phyloP scores from a whole-genome alignment of 92 coral and sea anemone species.

The Zoanthus solanderi region DNA sequence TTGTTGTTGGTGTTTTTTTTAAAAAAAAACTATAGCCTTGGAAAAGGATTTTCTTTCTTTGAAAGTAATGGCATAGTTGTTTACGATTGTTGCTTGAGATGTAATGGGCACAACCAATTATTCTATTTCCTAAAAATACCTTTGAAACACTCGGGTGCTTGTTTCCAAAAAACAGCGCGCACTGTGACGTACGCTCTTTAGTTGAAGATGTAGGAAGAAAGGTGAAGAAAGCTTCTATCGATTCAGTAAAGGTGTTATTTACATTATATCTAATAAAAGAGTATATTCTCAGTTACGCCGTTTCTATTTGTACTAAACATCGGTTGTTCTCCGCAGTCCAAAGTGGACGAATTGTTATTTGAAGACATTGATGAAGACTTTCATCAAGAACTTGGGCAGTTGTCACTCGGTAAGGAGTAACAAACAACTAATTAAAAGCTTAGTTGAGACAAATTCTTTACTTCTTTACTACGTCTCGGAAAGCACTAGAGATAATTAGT shows the following conservation, averaged over 20 bases:
- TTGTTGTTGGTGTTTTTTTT: neutral
- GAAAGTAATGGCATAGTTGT: neutral
- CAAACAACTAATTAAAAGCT: neutral
- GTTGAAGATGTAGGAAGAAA: no score
- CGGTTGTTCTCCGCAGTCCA: constrained; percentile 18
- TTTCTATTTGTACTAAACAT: neutral
- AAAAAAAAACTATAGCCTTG: neutral
- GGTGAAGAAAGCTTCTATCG: neutral
- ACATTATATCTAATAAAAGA: neutral
- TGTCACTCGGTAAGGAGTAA: constrained; percentile 71
- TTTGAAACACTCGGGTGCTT: neutral
- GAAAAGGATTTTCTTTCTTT: neutral
- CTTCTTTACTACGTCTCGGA: no score
- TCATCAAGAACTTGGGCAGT: constrained; percentile 79
- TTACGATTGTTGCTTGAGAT: neutral
- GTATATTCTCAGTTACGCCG: neutral
- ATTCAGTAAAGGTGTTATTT: neutral
- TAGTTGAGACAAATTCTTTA: neutral
- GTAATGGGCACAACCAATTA: neutral
- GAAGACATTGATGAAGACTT: constrained; percentile 95
- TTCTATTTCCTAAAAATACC: neutral
- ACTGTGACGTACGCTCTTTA: neutral
- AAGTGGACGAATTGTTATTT: constrained; percentile 83
- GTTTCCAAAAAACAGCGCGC: neutral
- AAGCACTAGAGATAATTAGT: no score